Conservation (phyloP, 2,797 vertebrate species). For the Trichosurus vulpecula region DNA sequence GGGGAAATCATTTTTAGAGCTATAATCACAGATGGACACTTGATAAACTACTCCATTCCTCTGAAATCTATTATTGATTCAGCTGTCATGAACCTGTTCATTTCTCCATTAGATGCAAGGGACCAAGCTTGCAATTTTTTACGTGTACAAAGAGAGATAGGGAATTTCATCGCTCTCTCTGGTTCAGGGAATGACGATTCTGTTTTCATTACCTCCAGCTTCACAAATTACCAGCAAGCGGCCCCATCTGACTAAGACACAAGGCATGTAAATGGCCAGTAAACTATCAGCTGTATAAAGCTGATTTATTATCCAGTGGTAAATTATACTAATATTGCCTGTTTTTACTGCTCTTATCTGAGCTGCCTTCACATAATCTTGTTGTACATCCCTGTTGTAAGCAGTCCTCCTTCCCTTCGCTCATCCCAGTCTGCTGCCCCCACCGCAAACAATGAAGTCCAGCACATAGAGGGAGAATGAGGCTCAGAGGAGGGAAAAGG, state of each 20-base stretch:
- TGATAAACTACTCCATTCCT: constrained; percentile 2
- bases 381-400: background rate
- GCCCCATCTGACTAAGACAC: background rate
- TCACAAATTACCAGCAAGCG: background rate
- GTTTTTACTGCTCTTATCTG: constrained; percentile 25
- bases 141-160: background rate
- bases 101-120: constrained; percentile 29
- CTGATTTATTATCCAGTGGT: constrained; percentile 48
- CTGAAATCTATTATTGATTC: background rate
- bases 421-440: background rate
- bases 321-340: constrained; percentile 43
- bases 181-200: background rate
- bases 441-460: background rate
- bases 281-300: constrained; percentile 31
- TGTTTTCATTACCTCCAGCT: background rate
- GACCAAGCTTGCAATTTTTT: constrained; percentile 6
- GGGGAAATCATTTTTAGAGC: background rate
- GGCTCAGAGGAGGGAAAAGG: background rate
- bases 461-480: background rate
- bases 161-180: accelerated
- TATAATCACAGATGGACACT: constrained; percentile 2
- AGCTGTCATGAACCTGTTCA: background rate
- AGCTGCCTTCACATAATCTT: constrained; percentile 19
- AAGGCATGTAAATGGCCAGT: constrained; percentile 12
- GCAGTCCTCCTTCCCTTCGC: background rate